phyloP scores from a whole-genome alignment of 2,888 invertebrate genomes.

The Trimorus sp. region DNA sequence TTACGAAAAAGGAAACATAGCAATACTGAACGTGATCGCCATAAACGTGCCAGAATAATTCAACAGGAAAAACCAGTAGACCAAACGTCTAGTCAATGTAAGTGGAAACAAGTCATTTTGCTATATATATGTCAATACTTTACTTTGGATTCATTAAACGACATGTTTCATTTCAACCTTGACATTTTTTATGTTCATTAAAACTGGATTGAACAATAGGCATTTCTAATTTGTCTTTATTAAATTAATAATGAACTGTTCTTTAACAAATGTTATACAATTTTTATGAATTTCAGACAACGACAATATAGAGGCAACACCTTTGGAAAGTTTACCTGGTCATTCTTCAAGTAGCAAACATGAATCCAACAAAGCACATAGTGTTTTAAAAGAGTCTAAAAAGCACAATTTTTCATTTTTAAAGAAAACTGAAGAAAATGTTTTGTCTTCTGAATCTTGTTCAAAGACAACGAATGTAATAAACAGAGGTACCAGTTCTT shows the following conservation, averaged over 20 bases:
- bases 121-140: neutral
- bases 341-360: conserved; percentile 63
- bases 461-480: conserved; percentile 3
- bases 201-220: too few relatives aligned
- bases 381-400: conserved; percentile 28
- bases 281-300: conserved; percentile 56
- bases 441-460: neutral
- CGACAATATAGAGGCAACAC: conserved; percentile 75
- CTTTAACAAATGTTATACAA: neutral
- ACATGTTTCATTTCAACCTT: too few relatives aligned
- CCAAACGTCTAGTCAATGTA: conserved; percentile 61
- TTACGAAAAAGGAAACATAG: conserved; percentile 75
- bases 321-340: conserved; percentile 77
- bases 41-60: conserved; percentile 74
- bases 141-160: too few relatives aligned
- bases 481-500: conserved; percentile 18
- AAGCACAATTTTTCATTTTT: conserved; percentile 7
- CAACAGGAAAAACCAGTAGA: conserved; percentile 66
- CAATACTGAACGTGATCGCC: conserved; percentile 74
- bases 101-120: conserved; percentile 8
- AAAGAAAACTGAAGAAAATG: conserved; percentile 21
- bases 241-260: too few relatives aligned
- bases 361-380: conserved; percentile 14
- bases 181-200: too few relatives aligned
- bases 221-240: too few relatives aligned